Conservation (phyloP, 2,888 invertebrate genomes). For the Hydrotaea diabolus region DNA sequence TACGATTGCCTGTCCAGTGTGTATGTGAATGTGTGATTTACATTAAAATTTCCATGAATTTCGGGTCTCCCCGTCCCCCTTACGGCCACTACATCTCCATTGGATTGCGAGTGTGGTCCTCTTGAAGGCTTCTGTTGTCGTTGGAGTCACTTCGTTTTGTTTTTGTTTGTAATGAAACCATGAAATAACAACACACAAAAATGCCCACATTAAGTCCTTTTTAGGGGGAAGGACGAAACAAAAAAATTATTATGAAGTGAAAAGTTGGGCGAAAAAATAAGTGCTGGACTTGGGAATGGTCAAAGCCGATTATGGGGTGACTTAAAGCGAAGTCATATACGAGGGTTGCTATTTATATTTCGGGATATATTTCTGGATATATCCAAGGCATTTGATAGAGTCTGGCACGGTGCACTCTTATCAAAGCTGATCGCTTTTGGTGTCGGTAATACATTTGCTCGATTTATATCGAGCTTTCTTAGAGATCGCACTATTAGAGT, state of each 20-base stretch:
- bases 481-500: too few species aligned
- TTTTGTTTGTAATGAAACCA: conserved; percentile 1
- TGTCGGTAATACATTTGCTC: too few species aligned
- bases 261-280: background rate
- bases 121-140: background rate
- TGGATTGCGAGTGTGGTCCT: background rate
- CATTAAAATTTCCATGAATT: background rate
- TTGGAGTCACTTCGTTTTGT: background rate
- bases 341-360: too few species aligned
- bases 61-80: too few species aligned
- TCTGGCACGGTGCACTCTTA: too few species aligned
- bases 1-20: background rate
- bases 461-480: too few species aligned
- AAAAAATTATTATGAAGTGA: background rate
- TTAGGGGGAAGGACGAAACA: background rate
- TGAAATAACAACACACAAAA: background rate
- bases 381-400: too few species aligned
- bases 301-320: background rate
- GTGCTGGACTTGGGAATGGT: background rate
- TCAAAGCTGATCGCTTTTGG: too few species aligned
- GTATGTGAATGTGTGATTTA: background rate
- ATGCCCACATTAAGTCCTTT: background rate
- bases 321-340: background rate
- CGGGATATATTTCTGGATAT: too few species aligned
- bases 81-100: too few species aligned